Conservation (phyloP, 2,113 vertebrate genomes). For the Rhinoderma darwinii region DNA sequence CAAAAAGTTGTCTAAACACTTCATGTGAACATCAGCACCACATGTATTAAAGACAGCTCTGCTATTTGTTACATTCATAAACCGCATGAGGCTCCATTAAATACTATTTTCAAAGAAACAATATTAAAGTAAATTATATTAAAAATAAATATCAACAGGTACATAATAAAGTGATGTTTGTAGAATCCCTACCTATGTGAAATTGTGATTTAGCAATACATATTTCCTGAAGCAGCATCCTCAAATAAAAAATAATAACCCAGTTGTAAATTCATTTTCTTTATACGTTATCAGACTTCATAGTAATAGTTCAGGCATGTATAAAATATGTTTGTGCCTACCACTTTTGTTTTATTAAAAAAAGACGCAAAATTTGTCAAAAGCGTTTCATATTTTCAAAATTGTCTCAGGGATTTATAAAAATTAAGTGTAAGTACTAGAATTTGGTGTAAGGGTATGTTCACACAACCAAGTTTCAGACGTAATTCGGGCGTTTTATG, state of each 20-base stretch:
- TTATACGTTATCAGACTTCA: neutral
- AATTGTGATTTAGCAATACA: neutral
- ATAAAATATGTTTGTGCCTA: no score
- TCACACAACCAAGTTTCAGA: no score
- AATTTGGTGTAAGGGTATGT: no score
- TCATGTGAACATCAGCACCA: neutral
- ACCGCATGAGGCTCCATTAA: neutral
- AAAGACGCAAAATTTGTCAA: no score
- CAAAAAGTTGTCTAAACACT: neutral
- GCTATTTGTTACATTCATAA: neutral
- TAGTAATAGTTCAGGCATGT: neutral
- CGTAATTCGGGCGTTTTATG: no score
- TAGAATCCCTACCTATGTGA: neutral
- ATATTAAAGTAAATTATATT: neutral
- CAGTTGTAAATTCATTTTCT: neutral
- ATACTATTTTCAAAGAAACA: neutral
- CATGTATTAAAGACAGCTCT: neutral
- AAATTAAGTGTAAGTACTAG: no score
- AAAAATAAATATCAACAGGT: neutral
- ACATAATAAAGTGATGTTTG: neutral
- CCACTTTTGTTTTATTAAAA: no score
- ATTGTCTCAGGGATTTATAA: no score
- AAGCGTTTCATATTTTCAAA: no score
- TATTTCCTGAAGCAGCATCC: neutral
- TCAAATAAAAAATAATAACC: neutral